Evolutionary conservation across 1,140 invertebrate genomes (phyloP).

Genomic region (Protaetia brevitarsis): DNA sequence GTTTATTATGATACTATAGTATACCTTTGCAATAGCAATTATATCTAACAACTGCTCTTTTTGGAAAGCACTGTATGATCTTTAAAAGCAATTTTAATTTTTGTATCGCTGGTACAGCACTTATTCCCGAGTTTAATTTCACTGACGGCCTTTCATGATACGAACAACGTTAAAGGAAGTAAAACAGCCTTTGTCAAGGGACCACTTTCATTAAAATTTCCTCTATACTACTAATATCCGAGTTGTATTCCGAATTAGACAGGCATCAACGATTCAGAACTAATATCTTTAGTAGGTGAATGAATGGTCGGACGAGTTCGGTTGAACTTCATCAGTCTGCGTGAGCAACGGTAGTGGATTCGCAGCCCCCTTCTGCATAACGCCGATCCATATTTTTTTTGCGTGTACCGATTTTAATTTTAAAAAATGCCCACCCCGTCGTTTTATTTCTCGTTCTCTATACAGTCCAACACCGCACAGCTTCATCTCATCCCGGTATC

Average conservation of each 20-base stretch:
- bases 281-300: slow-evolving; percentile 16
- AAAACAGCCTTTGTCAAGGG: background rate
- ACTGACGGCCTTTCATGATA: background rate
- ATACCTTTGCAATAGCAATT: too few relatives aligned
- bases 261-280: slow-evolving; percentile 9
- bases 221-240: background rate
- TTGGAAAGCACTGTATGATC: too few relatives aligned
- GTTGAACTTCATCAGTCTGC: background rate
- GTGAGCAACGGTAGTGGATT: background rate
- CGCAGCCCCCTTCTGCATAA: background rate
- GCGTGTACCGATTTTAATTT: slow-evolving; percentile 7
- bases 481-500: too few relatives aligned
- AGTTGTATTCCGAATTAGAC: background rate
- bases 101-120: background rate
- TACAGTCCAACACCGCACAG: too few relatives aligned
- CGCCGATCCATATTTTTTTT: background rate
- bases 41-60: too few relatives aligned
- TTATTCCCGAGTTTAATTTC: background rate
- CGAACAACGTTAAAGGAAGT: background rate
- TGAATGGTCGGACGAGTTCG: background rate
- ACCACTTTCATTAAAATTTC: background rate
- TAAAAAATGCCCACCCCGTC: background rate
- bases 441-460: too few relatives aligned
- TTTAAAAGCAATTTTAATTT: too few relatives aligned
- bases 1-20: too few relatives aligned